These are phyloP conservation scores for Oplegnathus fasciatus DNA, from an alignment of 2,113 vertebrate genomes.

Conservation along the genomic window DNA sequence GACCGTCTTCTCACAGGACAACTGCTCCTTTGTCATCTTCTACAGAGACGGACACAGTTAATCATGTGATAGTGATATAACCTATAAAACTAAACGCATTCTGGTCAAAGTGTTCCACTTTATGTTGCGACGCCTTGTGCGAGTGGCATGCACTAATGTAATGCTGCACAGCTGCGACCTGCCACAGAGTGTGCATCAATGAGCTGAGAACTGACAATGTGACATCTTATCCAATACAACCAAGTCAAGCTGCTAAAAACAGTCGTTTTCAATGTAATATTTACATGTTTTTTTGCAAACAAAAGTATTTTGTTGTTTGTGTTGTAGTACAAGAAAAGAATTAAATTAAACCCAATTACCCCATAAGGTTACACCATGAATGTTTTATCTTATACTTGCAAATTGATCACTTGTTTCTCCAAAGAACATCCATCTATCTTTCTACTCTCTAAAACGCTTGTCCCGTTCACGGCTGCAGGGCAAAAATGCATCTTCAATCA, in stretches of 20 bases:
- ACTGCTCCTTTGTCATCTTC: constrained; percentile 98
- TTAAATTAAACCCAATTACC: too few relatives aligned
- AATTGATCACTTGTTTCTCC: background rate
- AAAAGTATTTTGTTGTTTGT: background rate
- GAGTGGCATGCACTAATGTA: background rate
- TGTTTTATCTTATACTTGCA: background rate
- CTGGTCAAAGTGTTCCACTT: too few relatives aligned
- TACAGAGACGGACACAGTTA: constrained; percentile 30
- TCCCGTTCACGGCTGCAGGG: background rate
- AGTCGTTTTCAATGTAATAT: background rate
- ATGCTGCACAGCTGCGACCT: background rate
- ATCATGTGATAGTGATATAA: background rate
- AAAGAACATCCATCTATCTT: background rate
- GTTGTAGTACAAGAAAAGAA: too few relatives aligned
- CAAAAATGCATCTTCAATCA: too few relatives aligned
- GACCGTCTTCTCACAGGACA: constrained; percentile 94
- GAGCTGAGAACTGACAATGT: too few relatives aligned
- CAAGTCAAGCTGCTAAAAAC: background rate
- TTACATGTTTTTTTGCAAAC: background rate
- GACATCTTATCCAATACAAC: background rate
- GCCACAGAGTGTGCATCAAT: background rate
- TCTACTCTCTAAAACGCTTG: background rate
- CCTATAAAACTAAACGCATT: background rate
- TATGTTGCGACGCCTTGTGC: background rate
- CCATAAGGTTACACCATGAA: background rate